Evolutionary conservation across 2,113 vertebrate species (phyloP).

Genomic region (Gymnarchus niloticus): DNA sequence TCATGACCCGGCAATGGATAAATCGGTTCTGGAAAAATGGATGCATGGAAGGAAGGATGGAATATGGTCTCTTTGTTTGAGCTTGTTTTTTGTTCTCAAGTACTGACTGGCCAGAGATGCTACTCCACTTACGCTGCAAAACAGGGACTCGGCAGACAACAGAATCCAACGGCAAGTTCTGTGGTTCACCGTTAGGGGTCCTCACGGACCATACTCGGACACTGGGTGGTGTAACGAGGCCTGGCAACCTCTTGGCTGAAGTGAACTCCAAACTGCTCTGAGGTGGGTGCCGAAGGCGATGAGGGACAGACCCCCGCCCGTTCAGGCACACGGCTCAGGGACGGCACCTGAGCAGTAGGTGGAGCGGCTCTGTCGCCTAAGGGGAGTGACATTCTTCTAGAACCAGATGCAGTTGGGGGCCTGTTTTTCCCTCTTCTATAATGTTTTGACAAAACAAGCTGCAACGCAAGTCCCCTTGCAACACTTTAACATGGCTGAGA

Average conservation of each 20-base stretch:
- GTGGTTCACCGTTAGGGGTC: background rate
- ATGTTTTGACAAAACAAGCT: background rate
- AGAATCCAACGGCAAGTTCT: background rate
- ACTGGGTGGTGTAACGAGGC: too few relatives aligned
- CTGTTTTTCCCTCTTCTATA: background rate
- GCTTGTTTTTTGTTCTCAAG: background rate
- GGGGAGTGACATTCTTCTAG: too few relatives aligned
- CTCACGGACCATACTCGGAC: background rate
- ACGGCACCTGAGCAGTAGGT: background rate
- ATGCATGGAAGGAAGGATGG: background rate
- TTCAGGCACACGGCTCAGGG: background rate
- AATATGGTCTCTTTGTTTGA: background rate
- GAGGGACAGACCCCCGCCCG: background rate
- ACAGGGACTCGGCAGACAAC: background rate
- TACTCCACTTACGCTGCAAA: background rate
- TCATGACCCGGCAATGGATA: background rate
- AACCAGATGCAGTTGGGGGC: background rate
- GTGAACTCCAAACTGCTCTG: background rate
- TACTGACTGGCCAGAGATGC: background rate
- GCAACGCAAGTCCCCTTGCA: background rate
- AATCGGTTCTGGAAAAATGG: background rate
- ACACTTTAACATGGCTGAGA: too few relatives aligned
- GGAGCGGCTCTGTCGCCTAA: background rate
- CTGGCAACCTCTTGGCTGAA: background rate
- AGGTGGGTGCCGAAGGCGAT: background rate